Percentiles rank a stretch among this genome's conserved stretches.
These are phyloP conservation scores for Apamea crenata DNA, from an alignment of 2,888 invertebrate genomes.

Conservation along the genomic window DNA sequence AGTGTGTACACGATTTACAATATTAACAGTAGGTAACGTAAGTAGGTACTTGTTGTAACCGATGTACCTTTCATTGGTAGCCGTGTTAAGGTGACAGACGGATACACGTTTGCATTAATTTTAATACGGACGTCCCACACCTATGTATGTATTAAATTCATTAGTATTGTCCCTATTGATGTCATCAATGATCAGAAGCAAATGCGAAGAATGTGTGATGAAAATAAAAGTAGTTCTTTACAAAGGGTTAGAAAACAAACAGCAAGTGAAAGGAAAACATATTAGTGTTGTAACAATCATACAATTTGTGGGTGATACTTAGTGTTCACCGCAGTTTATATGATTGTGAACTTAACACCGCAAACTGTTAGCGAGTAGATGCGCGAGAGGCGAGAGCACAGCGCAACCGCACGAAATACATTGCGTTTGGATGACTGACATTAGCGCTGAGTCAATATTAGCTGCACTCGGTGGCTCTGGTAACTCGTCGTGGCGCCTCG, in stretches of 20 bases:
- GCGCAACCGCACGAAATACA: slow-evolving; percentile 24
- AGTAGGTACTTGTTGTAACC: neutral
- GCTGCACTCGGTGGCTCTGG: neutral
- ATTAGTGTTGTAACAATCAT: neutral
- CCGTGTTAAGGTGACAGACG: neutral
- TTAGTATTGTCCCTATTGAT: no score
- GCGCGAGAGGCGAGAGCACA: neutral
- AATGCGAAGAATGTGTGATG: no score
- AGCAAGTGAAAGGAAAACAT: slow-evolving; percentile 44
- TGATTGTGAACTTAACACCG: neutral
- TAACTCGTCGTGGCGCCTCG: no score
- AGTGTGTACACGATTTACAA: neutral
- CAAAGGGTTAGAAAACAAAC: slow-evolving; percentile 18
- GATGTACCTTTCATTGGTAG: neutral
- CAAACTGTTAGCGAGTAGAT: neutral
- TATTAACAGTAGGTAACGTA: neutral
- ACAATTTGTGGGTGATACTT: slow-evolving; percentile 4
- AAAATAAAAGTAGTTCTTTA: slow-evolving; percentile 9
- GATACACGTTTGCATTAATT: neutral
- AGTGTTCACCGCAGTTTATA: neutral
- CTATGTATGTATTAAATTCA: no score
- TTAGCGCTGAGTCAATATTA: neutral
- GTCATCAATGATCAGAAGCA: no score
- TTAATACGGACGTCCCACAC: no score
- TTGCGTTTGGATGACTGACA: neutral